These are phyloP conservation scores for Antrozous pallidus DNA, from an alignment of 2,797 vertebrate genomes.

Conservation along the genomic window DNA sequence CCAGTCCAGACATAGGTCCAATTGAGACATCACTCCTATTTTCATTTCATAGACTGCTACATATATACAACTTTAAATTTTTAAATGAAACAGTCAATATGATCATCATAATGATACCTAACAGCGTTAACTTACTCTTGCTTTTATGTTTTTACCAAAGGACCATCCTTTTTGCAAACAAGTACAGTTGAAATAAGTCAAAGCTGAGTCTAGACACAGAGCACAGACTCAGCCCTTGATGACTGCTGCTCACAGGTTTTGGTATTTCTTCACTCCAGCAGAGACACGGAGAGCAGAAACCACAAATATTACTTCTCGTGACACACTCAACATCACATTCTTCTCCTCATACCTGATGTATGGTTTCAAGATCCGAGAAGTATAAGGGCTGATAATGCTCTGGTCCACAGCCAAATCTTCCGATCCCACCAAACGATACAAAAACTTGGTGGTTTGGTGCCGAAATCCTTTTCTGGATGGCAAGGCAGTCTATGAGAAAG, in stretches of 20 bases:
- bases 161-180: not conserved
- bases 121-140: not conserved
- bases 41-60: not conserved
- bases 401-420: slow-evolving; percentile 88
- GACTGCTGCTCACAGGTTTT: not conserved
- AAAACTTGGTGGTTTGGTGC: slow-evolving; percentile 87
- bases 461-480: slow-evolving; percentile 84
- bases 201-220: not conserved
- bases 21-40: not conserved
- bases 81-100: slow-evolving; percentile 11
- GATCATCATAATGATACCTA: not conserved
- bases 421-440: slow-evolving; percentile 93
- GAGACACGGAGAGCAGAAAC: not conserved
- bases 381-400: slow-evolving; percentile 95
- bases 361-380: slow-evolving; percentile 90
- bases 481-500: slow-evolving; percentile 82
- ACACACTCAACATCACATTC: slow-evolving; percentile 13
- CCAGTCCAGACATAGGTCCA: not conserved
- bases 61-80: not conserved
- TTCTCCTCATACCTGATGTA: slow-evolving; percentile 86
- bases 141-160: slow-evolving; percentile 23
- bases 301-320: not conserved
- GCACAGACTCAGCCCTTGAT: not conserved
- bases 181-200: not conserved
- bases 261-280: not conserved